A percentile compares a stretch with the other conserved stretches of the same genome.
These are phyloP conservation scores for Phoebastria nigripes DNA, from an alignment of 2,797 vertebrate genomes.

Conservation along the genomic window DNA sequence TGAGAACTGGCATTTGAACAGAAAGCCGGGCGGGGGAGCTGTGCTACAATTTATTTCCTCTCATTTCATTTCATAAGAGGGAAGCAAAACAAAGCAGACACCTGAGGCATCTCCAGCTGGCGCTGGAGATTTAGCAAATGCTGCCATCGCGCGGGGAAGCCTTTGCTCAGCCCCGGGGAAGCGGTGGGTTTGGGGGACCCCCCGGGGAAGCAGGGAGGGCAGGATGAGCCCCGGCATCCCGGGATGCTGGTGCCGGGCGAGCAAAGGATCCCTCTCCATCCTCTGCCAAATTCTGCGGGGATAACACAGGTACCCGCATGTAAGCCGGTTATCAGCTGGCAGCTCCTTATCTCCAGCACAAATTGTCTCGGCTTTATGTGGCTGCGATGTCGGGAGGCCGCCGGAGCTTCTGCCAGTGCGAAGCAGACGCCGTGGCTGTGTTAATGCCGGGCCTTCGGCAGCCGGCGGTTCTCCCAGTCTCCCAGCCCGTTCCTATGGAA, in stretches of 20 bases:
- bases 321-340: background rate
- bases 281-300: background rate
- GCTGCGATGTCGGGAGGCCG: background rate
- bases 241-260: background rate
- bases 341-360: background rate
- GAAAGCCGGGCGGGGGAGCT: slow-evolving; percentile 18
- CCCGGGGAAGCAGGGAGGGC: background rate
- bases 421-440: background rate
- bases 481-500: background rate
- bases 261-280: background rate
- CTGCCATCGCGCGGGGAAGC: slow-evolving; percentile 66
- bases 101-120: background rate
- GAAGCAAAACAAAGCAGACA: background rate
- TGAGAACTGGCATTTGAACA: background rate
- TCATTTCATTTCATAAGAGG: background rate
- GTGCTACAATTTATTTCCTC: slow-evolving; percentile 21
- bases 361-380: rapidly evolving
- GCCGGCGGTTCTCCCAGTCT: background rate
- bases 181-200: background rate
- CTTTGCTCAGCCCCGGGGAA: background rate
- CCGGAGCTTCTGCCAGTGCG: background rate
- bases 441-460: background rate
- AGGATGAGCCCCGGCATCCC: background rate
- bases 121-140: background rate
- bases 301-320: too few relatives aligned